Base-by-base conservation (phyloP, 2,888 invertebrate species). In the Cepaea hortensis region DNA sequence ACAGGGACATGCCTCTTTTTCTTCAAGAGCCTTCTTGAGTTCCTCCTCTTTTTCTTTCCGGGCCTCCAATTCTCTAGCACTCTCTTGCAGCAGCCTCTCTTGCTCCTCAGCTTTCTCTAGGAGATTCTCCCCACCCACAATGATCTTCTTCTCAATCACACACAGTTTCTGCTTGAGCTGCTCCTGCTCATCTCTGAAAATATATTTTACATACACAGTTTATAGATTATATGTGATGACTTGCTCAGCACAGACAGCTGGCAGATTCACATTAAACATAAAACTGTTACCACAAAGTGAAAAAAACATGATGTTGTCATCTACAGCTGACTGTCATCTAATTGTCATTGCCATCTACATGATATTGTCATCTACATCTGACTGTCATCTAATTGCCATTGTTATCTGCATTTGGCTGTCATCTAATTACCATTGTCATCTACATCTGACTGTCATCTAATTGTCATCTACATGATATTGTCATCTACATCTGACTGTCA, bases 121-220 rank as follows among this genome's bases (percentile, higher is more conserved):
- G 11, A 99, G 96, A 95, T 99, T 99, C 95, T 99, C 99, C 0
- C 99, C 99, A 0, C 99, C 99, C 0, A 99, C 98, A 48, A 99
- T 96, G 85, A 99, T 98, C 95, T 98, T 99, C 90, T 97, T 98
- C 94, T 99, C 98, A 82, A 99, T 96, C 11, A 97, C 97, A 89
- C 91, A 90, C 86, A 99, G 96, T 93, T 98, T 98, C 88, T 97
- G 96, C 87, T 97, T 96, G 7, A 99, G 94, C 83, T 96, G 96
- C 89, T 97, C 96, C 93, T 98, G 98, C 93, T 98, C 98, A 84
- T 95, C 93, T 70, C 94, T 94, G 80, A 4, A 87, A 48, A 81
- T 70, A 81, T 46, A 46, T 11, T 20, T 61, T 20, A 77, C 23
- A 35, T n/a, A 13, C 15, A 15, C 46, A n/a, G 9, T 20, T 75